Percentiles rank a stretch among this genome's conserved stretches.
Conservation (phyloP, 2,888 invertebrate genomes). For the Pecten maximus region DNA sequence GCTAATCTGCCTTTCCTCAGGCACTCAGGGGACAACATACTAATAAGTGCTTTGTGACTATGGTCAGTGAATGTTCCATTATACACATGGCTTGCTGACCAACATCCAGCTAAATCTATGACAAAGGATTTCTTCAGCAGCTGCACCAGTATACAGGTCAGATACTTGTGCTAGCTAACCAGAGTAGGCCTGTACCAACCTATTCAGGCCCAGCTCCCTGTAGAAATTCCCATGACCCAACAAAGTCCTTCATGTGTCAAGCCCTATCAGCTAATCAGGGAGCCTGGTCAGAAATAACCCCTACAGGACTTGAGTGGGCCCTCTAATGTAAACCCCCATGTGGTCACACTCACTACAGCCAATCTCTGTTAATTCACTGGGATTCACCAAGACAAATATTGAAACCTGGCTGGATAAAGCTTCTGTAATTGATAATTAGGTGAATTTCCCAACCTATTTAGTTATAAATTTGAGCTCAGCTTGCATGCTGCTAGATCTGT, state of each 20-base stretch:
- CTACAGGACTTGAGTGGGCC: constrained; percentile 18
- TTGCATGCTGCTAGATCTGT: not conserved
- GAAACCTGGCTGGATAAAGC: not conserved
- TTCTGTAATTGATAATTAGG: constrained; percentile 12
- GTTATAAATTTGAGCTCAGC: not conserved
- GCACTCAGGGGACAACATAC: too few species aligned
- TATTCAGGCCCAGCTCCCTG: not conserved
- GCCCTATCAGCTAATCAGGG: constrained; percentile 1
- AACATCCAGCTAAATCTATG: not conserved
- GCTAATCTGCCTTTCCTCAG: too few species aligned
- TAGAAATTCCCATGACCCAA: constrained; percentile 5
- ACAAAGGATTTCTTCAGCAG: not conserved
- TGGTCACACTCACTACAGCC: not conserved
- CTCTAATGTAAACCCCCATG: not conserved
- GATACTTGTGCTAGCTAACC: not conserved
- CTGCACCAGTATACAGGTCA: not conserved
- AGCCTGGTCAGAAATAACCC: not conserved
- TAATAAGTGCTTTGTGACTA: too few species aligned
- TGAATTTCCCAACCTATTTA: constrained; percentile 22
- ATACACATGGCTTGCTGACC: too few species aligned
- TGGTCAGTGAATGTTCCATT: too few species aligned
- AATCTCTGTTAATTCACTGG: not conserved
- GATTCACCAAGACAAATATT: constrained; percentile 19
- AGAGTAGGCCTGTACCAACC: not conserved
- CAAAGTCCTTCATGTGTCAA: not conserved